Conservation (phyloP, 2,888 invertebrate species). For the Sclerodermus sp. region DNA sequence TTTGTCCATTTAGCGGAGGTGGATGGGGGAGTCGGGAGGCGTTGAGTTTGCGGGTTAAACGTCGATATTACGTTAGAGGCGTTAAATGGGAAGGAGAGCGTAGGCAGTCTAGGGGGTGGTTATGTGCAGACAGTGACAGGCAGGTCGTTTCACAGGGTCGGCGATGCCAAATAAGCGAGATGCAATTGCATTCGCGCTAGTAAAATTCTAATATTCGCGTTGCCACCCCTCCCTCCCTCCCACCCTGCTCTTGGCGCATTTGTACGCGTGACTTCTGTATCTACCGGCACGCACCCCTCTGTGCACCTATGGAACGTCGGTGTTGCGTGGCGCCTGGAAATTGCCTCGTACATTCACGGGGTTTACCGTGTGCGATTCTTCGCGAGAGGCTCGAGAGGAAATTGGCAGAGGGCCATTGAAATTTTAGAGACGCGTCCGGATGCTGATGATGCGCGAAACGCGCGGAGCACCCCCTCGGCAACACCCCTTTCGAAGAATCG, state of each 20-base stretch:
- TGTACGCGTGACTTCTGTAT: too few species aligned
- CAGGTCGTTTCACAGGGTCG: not conserved
- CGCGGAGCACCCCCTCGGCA: not conserved
- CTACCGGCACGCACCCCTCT: too few species aligned
- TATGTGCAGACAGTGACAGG: not conserved
- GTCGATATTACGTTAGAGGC: not conserved
- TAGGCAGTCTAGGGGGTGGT: not conserved
- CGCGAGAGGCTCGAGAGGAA: constrained; percentile 19
- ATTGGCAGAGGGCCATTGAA: constrained; percentile 23
- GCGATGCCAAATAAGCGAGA: constrained; percentile 15
- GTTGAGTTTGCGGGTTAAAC: not conserved
- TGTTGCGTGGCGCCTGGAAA: too few species aligned
- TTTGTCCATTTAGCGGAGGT: too few species aligned
- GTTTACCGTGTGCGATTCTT: not conserved
- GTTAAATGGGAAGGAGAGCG: not conserved
- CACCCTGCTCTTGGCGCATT: too few species aligned
- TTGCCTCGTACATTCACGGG: too few species aligned
- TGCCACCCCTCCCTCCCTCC: not conserved
- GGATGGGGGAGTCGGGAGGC: too few species aligned
- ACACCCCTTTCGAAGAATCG: not conserved
- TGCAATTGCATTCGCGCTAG: constrained; percentile 22
- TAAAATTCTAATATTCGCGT: constrained; percentile 33
- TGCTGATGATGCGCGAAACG: not conserved
- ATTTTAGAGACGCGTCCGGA: constrained; percentile 4
- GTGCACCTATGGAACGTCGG: too few species aligned